Percentiles rank a stretch among this genome's conserved stretches.
These are phyloP conservation scores for Porphyrio hochstetteri DNA, from an alignment of 2,113 vertebrate genomes.

Conservation along the genomic window DNA sequence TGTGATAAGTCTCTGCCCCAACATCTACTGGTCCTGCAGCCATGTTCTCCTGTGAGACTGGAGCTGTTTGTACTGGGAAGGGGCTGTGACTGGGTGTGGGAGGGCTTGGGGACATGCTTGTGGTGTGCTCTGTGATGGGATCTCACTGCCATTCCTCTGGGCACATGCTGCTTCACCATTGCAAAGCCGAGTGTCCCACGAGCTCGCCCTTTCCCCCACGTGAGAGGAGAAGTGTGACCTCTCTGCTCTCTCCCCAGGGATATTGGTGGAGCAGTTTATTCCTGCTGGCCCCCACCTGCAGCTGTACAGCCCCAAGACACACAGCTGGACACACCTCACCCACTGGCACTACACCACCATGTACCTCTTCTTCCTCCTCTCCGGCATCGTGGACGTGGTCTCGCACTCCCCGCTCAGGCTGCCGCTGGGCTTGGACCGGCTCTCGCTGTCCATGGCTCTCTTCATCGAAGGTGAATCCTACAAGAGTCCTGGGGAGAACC, in stretches of 20 bases:
- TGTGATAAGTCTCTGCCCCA: neutral
- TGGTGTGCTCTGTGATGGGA: rapidly evolving
- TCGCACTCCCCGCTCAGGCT: conserved; percentile 54
- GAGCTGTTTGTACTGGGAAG: neutral
- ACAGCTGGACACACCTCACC: conserved; percentile 85
- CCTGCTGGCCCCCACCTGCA: conserved; percentile 85
- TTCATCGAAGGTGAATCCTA: neutral
- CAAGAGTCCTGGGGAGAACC: neutral
- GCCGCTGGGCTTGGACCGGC: conserved; percentile 79
- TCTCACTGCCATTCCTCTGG: rapidly evolving
- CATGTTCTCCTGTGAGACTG: rapidly evolving
- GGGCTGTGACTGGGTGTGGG: rapidly evolving
- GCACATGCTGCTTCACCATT: rapidly evolving
- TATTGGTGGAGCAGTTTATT: conserved; percentile 91
- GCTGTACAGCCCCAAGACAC: conserved; percentile 65
- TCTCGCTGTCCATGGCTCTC: conserved; percentile 79
- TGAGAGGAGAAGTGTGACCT: neutral
- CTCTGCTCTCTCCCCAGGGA: conserved; percentile 74
- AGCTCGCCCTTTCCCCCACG: neutral
- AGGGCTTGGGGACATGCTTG: no score
- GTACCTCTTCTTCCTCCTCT: conserved; percentile 91
- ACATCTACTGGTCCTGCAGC: neutral
- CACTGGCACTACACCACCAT: conserved; percentile 94
- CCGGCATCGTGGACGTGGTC: conserved; percentile 78
- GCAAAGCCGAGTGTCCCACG: neutral